These are phyloP conservation scores for Neosalanx taihuensis DNA, from an alignment of 2,797 vertebrate genomes.

Conservation along the genomic window DNA sequence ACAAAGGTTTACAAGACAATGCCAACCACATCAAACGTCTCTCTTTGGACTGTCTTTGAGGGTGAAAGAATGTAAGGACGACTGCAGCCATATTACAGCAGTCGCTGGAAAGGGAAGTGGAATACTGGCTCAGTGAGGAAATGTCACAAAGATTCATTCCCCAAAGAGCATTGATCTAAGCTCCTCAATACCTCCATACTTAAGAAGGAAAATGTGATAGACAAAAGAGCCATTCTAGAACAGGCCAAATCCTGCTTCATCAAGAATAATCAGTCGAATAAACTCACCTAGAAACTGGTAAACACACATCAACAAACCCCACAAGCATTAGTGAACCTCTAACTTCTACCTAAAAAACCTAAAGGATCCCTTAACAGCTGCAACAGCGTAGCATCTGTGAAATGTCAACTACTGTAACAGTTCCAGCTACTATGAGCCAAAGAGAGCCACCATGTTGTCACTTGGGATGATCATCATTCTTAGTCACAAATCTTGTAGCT, in stretches of 20 bases:
- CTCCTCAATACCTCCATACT: constrained; percentile 48
- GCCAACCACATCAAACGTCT: constrained; percentile 9
- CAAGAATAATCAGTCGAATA: constrained; percentile 51
- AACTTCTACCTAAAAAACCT: constrained; percentile 51
- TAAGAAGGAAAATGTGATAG: constrained; percentile 52
- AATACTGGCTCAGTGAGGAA: constrained; percentile 15
- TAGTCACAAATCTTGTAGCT: background rate
- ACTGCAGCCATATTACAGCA: constrained; percentile 6
- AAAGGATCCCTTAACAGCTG: constrained; percentile 28
- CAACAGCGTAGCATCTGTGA: constrained; percentile 35
- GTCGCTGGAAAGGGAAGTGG: constrained; percentile 30
- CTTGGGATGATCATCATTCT: background rate
- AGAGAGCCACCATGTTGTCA: constrained; percentile 1
- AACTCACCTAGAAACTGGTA: constrained; percentile 71
- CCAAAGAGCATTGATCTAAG: constrained; percentile 49
- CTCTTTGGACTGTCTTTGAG: constrained; percentile 15
- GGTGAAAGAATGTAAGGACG: background rate
- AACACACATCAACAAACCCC: constrained; percentile 69
- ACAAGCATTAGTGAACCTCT: constrained; percentile 49
- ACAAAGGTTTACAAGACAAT: background rate
- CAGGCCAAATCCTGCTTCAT: constrained; percentile 64
- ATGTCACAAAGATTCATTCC: constrained; percentile 19
- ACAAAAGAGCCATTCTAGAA: constrained; percentile 55
- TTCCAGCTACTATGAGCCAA: constrained; percentile 10
- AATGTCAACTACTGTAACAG: constrained; percentile 18